phyloP scores from a whole-genome alignment of 2,888 invertebrate species.

The Pristionchus exspectatus region DNA sequence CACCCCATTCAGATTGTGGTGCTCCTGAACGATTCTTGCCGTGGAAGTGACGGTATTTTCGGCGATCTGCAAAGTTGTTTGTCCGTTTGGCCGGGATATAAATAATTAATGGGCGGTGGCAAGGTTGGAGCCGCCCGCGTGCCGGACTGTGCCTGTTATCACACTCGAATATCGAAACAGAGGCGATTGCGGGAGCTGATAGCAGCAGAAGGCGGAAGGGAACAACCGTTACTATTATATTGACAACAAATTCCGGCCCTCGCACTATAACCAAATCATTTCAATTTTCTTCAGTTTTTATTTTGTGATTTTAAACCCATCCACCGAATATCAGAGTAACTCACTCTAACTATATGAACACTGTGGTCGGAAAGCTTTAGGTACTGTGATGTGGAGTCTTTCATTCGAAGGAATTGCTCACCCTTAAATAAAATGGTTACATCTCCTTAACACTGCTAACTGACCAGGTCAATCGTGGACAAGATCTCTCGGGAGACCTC shows the following conservation, averaged over 20 bases:
- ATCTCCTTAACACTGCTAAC: no score
- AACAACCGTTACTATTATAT: background rate
- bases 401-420: conserved; percentile 22
- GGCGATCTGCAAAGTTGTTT: conserved; percentile 51
- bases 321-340: background rate
- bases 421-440: background rate
- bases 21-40: conserved; percentile 70
- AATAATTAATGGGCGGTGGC: background rate
- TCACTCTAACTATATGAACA: background rate
- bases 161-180: background rate
- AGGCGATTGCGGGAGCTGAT: background rate
- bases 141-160: background rate
- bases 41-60: conserved; percentile 60
- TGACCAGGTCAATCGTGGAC: conserved; percentile 4
- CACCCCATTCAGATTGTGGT: conserved; percentile 69
- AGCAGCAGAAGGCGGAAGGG: background rate
- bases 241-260: no score
- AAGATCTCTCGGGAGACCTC: conserved; percentile 19
- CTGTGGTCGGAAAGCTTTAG: conserved; percentile 27
- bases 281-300: no score
- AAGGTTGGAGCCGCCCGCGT: background rate
- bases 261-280: no score
- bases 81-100: background rate
- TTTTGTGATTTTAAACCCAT: no score
- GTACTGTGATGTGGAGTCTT: conserved; percentile 11